Conservation (phyloP, 2,888 invertebrate genomes). For the Shargacucullia verbasci region DNA sequence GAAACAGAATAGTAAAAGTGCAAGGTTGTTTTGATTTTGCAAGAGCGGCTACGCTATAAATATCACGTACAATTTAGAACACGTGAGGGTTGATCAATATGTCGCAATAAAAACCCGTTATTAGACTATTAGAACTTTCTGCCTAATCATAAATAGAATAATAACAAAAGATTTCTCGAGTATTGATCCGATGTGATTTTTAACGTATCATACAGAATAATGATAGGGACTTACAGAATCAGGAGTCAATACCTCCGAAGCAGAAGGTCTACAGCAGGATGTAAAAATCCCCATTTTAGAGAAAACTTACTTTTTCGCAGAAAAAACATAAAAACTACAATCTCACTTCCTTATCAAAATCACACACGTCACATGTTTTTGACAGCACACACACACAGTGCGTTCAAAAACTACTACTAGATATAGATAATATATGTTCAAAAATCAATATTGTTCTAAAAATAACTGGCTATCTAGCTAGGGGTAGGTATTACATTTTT, state of each 20-base stretch:
- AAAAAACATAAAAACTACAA: conserved; percentile 50
- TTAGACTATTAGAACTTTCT: neutral
- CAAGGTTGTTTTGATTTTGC: too few relatives aligned
- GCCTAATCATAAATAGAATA: neutral
- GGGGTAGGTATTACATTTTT: too few relatives aligned
- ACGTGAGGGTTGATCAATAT: neutral
- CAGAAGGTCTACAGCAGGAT: conserved; percentile 88
- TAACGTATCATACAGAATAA: neutral
- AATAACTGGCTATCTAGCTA: conserved; percentile 16
- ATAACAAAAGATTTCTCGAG: conserved; percentile 1
- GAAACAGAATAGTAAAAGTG: too few relatives aligned
- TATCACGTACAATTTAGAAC: neutral
- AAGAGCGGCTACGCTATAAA: neutral
- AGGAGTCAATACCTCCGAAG: conserved; percentile 88
- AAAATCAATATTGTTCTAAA: conserved; percentile 27
- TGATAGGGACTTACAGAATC: conserved; percentile 84
- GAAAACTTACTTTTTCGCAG: conserved; percentile 38
- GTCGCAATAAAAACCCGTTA: conserved; percentile 22
- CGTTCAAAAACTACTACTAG: conserved; percentile 34
- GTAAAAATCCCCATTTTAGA: conserved; percentile 84
- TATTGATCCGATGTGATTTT: neutral
- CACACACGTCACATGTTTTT: conserved; percentile 9
- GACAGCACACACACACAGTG: conserved; percentile 18
- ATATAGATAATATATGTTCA: conserved; percentile 5
- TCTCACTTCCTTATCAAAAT: conserved; percentile 29